A percentile compares a stretch with the other conserved stretches of the same genome.
Conservation (phyloP, 2,797 vertebrate species). For the Phataginus tetradactyla region DNA sequence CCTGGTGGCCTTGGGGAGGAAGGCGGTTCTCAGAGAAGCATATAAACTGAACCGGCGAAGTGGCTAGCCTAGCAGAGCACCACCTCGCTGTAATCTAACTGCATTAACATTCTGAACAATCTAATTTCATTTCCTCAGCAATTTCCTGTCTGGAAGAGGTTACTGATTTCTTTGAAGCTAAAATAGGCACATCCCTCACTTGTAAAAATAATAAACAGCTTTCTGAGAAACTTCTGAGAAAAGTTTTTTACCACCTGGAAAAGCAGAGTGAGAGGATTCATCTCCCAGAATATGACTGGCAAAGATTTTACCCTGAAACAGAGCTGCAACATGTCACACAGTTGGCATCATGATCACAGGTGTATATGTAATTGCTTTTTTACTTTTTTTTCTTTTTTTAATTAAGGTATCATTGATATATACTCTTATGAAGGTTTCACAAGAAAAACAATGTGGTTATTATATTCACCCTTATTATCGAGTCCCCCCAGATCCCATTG, state of each 20-base stretch:
- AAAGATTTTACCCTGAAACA: conserved; percentile 2
- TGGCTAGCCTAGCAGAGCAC: background rate
- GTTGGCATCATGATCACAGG: background rate
- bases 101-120: conserved; percentile 67
- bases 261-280: conserved; percentile 53
- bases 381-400: too few relatives aligned
- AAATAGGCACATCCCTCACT: conserved; percentile 75
- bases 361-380: background rate
- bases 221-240: conserved; percentile 76
- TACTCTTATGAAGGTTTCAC: too few relatives aligned
- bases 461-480: too few relatives aligned
- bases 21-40: conserved; percentile 19
- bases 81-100: conserved; percentile 40
- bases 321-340: background rate
- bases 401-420: too few relatives aligned
- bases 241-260: conserved; percentile 68
- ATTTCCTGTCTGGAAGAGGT: conserved; percentile 79
- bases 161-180: conserved; percentile 80
- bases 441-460: too few relatives aligned
- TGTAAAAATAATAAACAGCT: conserved; percentile 78
- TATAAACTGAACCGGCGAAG: background rate
- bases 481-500: too few relatives aligned
- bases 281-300: background rate
- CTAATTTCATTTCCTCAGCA: conserved; percentile 73
- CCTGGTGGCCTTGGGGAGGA: conserved; percentile 7